Conservation (phyloP, 64 coral and sea anemone species). For the Pocillopora verrucosa region DNA sequence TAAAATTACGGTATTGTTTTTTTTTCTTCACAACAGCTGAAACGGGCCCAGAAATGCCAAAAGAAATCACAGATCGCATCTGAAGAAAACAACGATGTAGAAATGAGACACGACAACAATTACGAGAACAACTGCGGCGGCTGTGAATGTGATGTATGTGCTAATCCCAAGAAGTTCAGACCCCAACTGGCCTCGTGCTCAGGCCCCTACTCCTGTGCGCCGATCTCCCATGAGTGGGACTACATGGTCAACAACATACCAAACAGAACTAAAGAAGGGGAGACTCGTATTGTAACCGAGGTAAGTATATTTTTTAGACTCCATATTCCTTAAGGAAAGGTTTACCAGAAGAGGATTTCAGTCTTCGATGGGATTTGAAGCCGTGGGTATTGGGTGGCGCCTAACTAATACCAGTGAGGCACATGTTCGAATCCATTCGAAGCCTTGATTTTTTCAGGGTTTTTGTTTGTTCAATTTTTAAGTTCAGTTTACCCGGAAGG, state of each 20-base stretch:
- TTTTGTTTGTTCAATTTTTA: too few relatives aligned
- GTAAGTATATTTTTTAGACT: background rate
- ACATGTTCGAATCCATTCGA: too few relatives aligned
- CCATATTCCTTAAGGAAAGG: background rate
- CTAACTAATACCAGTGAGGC: too few relatives aligned
- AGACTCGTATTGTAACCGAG: slow-evolving; percentile 22
- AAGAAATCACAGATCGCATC: slow-evolving; percentile 14
- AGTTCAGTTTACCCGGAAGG: too few relatives aligned
- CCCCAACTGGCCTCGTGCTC: slow-evolving; percentile 26
- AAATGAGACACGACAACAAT: slow-evolving; percentile 2
- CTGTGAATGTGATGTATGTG: slow-evolving; percentile 22
- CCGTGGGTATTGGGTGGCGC: too few relatives aligned
- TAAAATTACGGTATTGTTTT: background rate
- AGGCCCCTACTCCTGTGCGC: slow-evolving; percentile 18
- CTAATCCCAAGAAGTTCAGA: slow-evolving; percentile 12
- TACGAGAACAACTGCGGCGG: background rate
- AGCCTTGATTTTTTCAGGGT: too few relatives aligned
- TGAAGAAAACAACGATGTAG: slow-evolving; percentile 9
- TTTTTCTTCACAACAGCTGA: background rate
- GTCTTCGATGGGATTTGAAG: too few relatives aligned
- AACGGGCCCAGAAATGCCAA: slow-evolving; percentile 18
- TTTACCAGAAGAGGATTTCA: too few relatives aligned
- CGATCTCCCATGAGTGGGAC: slow-evolving; percentile 15
- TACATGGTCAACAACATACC: slow-evolving; percentile 29
- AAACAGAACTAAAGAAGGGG: slow-evolving; percentile 23